These are phyloP conservation scores for Halcyon malimbica DNA, from an alignment of 2,113 vertebrate species.

Conservation along the genomic window DNA sequence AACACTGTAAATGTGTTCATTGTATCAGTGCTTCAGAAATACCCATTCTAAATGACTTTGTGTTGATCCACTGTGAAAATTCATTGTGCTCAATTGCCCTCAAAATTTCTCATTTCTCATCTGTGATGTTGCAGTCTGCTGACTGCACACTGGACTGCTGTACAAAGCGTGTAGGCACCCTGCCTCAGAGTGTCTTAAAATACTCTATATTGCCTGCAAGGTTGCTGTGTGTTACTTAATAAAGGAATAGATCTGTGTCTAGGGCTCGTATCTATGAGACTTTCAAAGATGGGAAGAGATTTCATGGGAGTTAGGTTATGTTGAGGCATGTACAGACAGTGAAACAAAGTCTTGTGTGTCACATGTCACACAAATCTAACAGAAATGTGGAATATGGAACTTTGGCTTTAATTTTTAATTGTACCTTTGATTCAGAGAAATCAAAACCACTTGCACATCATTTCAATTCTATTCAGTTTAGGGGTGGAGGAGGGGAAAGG, in stretches of 20 bases:
- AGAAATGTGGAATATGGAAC: neutral
- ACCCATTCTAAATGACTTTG: slow-evolving; percentile 50
- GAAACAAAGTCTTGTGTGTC: neutral
- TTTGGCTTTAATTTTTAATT: slow-evolving; percentile 38
- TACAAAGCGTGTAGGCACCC: neutral
- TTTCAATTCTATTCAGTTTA: neutral
- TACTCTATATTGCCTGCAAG: neutral
- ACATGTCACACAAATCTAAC: rapidly evolving
- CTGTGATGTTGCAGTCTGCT: neutral
- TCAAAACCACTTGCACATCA: neutral
- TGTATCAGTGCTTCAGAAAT: slow-evolving; percentile 62
- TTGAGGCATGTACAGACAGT: neutral
- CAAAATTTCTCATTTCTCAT: slow-evolving; percentile 67
- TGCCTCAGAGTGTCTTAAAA: neutral
- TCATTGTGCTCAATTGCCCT: slow-evolving; percentile 62
- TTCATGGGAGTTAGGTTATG: neutral
- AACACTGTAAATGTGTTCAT: slow-evolving; percentile 58
- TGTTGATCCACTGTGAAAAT: slow-evolving; percentile 58
- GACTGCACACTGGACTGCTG: neutral
- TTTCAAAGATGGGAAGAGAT: neutral
- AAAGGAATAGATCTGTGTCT: neutral
- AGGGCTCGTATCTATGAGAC: neutral
- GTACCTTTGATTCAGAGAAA: neutral
- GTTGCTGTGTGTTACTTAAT: neutral
- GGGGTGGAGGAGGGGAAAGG: too few species aligned